Evolutionary conservation across 2,797 vertebrate species (phyloP), one percentile per base, ranked within the genome.

Genomic region (Graptemys geographica): DNA sequence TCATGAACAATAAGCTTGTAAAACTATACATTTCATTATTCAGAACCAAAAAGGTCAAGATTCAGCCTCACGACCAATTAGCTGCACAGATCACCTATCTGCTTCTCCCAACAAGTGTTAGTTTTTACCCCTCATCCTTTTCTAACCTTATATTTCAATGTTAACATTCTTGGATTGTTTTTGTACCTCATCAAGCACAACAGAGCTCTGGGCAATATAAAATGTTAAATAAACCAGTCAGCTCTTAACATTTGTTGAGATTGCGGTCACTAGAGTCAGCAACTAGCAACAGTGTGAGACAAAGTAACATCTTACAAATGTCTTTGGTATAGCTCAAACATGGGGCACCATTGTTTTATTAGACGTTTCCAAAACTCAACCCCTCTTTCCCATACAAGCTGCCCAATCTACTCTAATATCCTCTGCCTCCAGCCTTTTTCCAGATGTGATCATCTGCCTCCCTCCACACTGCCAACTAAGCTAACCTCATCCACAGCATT

Each of bases 311-410:
- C 62, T 96, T 53, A n/a, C 44, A 51, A 52, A 81, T 41, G 8
- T 10, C 21, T 78, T 65, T 21, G 49, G 37, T 27, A 41, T 57
- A 59, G 44, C 25, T 65, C 65, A 59, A 27, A 52, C 21, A 57
- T 44, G 62, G 33, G 5, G 21, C 31, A 28, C n/a, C 44, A 41
- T 74, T 87, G 37, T 79, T 94, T 92, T 90, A 88, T 79, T 53
- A 93, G 51, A 90, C 92, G 57, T 2, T 79, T 76, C 74, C 81
- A 15, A 78, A 49, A 88, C 87, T 92, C 85, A 81, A 59, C 91
- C 91, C 25, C 57, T 21, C 57, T 94, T 51, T 91, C 62, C 83
- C 41, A 49, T 15, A n/a, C 25, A 33, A 81, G 55, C 21, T 85
- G n/a, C 76, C 31, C 74, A 78, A 83, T 89, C 79, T 81, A 81